Base-by-base conservation (phyloP, 92 coral and sea anemone species). In the Meandrina meandrites region DNA sequence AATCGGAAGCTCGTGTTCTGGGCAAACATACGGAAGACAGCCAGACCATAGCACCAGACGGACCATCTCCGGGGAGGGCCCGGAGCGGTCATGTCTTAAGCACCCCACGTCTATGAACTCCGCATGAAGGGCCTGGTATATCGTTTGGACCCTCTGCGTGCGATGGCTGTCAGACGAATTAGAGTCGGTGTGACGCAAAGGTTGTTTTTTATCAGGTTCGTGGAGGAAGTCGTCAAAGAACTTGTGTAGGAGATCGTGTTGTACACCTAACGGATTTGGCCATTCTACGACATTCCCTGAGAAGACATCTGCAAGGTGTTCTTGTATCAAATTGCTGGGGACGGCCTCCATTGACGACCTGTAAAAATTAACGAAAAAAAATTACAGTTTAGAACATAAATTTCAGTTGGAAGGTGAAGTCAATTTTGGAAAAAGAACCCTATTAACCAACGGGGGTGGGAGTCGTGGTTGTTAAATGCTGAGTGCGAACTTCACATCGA, bases 11-110 rank as follows among this genome's bases (percentile, higher is more conserved):
- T 97, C 99, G 84, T 91, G 97, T 40, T 95, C 98, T 5, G 99
- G 99, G 47, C 88, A 93, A 37, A 93, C 90, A 90, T 97, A 97
- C 66, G 99, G 99, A n/a, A 97, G 97, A 47, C 99, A 97, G 21
- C 97, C 95, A 5, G 94, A 90, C 99, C 99, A 97, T 34, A 97
- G 84, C 11, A 93, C 87, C 87, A 95, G 60, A 67, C 92, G 93
- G 36, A 84, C 94, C 70, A 83, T 62, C 81, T 97, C 99, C 42
- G 90, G 85, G 24, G 78, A 87, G 86, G 86, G 82, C 75, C 92
- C 91, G 18, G 96, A 93, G 73, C 86, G 90, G 48, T 83, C 93
- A 71, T 88, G 93, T 53, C 83, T 79, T 60, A 88, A 82, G 67
- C 90, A 89, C 58, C 95, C 94, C 67, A 91, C 95, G 45, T 94